Conservation (phyloP, 2,113 vertebrate species). For the Heterotilapia buettikoferi region DNA sequence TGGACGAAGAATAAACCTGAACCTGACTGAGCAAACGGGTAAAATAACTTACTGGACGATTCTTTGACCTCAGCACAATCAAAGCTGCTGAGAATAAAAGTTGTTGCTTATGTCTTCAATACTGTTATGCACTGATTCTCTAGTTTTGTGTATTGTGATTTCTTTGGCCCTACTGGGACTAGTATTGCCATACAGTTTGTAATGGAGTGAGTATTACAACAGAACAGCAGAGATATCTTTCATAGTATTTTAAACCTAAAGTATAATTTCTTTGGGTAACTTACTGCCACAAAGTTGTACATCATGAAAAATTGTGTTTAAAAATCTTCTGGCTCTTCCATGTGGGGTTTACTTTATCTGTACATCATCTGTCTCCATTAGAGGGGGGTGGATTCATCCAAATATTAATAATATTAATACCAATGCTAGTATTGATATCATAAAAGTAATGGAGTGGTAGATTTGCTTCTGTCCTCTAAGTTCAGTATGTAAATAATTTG, state of each 20-base stretch:
- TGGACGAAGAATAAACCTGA: not conserved
- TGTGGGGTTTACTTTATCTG: not conserved
- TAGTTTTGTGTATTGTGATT: not conserved
- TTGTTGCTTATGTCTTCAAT: fast-evolving
- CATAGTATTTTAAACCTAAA: not conserved
- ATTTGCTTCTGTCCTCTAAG: fast-evolving
- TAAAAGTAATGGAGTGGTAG: not conserved
- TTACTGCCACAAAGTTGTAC: not conserved
- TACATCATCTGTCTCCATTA: not conserved
- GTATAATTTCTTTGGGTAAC: fast-evolving
- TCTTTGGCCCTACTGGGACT: fast-evolving
- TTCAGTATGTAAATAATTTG: not conserved
- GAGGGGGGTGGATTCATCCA: not conserved
- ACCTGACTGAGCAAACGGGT: not conserved
- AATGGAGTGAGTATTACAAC: not conserved
- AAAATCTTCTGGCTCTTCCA: not conserved
- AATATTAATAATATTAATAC: not conserved
- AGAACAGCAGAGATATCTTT: not conserved
- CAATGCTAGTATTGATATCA: not conserved
- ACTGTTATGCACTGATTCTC: not conserved
- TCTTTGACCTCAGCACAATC: not conserved
- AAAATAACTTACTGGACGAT: fast-evolving
- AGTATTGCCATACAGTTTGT: not conserved
- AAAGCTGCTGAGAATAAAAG: not conserved
- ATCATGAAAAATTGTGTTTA: not conserved